Evolutionary conservation across 2,797 vertebrate genomes (phyloP).

Genomic region (Gymnopithys bicolor): DNA sequence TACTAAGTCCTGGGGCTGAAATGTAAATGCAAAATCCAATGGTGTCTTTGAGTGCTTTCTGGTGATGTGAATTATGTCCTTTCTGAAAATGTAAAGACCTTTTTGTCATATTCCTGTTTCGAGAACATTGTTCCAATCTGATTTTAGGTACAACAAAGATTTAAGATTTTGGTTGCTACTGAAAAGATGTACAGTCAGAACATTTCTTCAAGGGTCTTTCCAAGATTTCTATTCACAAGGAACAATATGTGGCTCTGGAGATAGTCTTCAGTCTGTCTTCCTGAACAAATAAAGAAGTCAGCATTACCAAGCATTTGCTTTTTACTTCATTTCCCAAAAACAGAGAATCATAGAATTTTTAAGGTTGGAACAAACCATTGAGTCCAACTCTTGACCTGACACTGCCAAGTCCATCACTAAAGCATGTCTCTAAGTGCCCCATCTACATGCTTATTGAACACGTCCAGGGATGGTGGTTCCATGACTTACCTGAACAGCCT

Average conservation of each 20-base stretch:
- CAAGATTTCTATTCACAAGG: neutral
- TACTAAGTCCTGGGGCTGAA: neutral
- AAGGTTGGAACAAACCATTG: neutral
- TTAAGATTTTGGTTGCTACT: neutral
- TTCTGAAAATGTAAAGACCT: neutral
- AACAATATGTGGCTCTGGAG: neutral
- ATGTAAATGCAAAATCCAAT: neutral
- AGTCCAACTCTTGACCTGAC: neutral
- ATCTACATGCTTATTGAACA: neutral
- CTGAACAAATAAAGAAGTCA: neutral
- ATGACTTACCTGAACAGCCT: neutral
- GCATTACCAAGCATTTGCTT: neutral
- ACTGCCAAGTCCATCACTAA: neutral
- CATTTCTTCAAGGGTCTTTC: neutral
- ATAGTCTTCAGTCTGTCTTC: neutral
- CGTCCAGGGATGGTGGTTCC: neutral
- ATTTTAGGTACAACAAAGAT: neutral
- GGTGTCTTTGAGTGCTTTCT: neutral
- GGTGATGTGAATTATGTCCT: neutral
- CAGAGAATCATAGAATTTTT: neutral
- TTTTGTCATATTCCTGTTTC: neutral
- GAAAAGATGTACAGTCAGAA: neutral
- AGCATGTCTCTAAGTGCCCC: neutral
- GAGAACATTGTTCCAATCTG: neutral
- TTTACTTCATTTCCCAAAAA: neutral